These are phyloP conservation scores for Mylabris phalerata DNA, from an alignment of 1,140 invertebrate species.

Conservation along the genomic window DNA sequence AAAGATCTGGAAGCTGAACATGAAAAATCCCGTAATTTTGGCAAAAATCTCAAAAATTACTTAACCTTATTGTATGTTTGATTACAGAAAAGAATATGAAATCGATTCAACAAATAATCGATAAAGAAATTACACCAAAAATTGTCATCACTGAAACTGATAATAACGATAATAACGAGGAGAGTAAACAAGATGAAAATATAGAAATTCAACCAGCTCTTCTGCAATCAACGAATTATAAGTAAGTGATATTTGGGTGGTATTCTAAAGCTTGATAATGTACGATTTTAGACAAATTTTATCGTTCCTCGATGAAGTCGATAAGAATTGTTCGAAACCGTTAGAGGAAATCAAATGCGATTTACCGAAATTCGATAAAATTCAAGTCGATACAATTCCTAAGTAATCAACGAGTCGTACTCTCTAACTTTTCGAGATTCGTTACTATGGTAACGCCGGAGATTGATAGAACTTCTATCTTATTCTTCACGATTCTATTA, in stretches of 20 bases:
- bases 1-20: constrained; percentile 36
- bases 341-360: constrained; percentile 27
- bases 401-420: constrained; percentile 18
- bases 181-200: not conserved
- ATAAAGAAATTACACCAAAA: constrained; percentile 13
- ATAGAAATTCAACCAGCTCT: not conserved
- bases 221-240: constrained; percentile 1
- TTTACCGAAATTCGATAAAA: constrained; percentile 21
- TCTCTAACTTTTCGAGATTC: too few relatives aligned
- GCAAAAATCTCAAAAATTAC: not conserved
- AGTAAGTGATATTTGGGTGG: not conserved
- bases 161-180: constrained; percentile 20
- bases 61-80: constrained; percentile 1
- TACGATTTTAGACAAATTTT: constrained; percentile 27
- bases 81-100: constrained; percentile 24
- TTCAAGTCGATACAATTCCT: constrained; percentile 31
- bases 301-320: constrained; percentile 37
- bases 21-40: constrained; percentile 35
- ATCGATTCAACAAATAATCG: constrained; percentile 23
- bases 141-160: not conserved
- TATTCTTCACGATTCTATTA: too few relatives aligned
- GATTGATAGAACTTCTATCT: too few relatives aligned
- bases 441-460: too few relatives aligned
- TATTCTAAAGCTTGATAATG: too few relatives aligned
- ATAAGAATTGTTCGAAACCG: constrained; percentile 33